Percentiles rank a stretch among this genome's conserved stretches.
These are phyloP conservation scores for Mus spretus DNA, from an alignment of 2,797 vertebrate genomes.

Conservation along the genomic window DNA sequence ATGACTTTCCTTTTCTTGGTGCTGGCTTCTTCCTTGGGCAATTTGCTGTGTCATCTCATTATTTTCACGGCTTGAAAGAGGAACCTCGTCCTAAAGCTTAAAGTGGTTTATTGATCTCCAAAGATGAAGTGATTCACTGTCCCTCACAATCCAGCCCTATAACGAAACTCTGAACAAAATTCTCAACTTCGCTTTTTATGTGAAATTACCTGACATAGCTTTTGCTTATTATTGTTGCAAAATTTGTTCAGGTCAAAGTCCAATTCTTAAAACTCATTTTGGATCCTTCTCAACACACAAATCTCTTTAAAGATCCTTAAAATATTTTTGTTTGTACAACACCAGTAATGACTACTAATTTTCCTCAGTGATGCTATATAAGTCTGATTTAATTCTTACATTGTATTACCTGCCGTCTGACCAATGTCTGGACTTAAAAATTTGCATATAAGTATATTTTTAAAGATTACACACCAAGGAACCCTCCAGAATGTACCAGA, in stretches of 20 bases:
- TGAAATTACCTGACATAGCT: slow-evolving; percentile 6
- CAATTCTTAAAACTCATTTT: slow-evolving; percentile 54
- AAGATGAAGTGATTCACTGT: slow-evolving; percentile 75
- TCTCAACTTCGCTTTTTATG: slow-evolving; percentile 41
- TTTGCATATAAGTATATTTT: slow-evolving; percentile 57
- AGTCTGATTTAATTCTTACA: slow-evolving; percentile 61
- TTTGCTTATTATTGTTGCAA: slow-evolving; percentile 31
- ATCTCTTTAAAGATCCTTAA: background rate
- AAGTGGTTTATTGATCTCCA: slow-evolving; percentile 75
- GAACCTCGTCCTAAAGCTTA: slow-evolving; percentile 60
- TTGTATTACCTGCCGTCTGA: slow-evolving; percentile 24
- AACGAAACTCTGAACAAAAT: slow-evolving; percentile 51
- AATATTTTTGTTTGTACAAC: slow-evolving; percentile 70
- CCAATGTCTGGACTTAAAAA: slow-evolving; percentile 45
- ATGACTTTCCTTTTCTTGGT: slow-evolving; percentile 68
- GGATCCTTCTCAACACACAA: slow-evolving; percentile 16
- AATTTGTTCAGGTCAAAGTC: slow-evolving; percentile 59
- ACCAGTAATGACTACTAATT: slow-evolving; percentile 72
- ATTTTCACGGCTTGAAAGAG: slow-evolving; percentile 70
- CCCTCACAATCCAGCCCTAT: slow-evolving; percentile 38
- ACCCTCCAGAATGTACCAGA: too few species aligned
- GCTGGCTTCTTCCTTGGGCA: slow-evolving; percentile 67
- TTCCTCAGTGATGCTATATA: slow-evolving; percentile 64
- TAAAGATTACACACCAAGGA: slow-evolving; percentile 47
- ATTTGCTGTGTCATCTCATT: slow-evolving; percentile 74